phyloP scores from a whole-genome alignment of 1,140 invertebrate genomes.

The Drosophila teissieri region DNA sequence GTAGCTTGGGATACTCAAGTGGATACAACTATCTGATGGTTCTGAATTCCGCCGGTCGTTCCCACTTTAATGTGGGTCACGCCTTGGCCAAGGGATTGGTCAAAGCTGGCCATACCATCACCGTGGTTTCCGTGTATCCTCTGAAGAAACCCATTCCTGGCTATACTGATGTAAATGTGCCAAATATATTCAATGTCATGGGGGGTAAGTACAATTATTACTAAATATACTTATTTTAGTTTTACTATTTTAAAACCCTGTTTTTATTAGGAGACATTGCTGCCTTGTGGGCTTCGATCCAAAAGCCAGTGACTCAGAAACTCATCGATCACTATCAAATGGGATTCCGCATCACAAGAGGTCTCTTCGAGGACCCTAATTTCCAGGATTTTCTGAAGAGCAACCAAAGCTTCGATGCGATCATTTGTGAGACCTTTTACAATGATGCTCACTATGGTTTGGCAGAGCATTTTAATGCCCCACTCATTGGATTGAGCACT shows the following conservation, averaged over 20 bases:
- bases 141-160: slow-evolving; percentile 84
- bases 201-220: slow-evolving; percentile 11
- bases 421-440: slow-evolving; percentile 78
- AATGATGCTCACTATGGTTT: slow-evolving; percentile 75
- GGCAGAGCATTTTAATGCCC: slow-evolving; percentile 75
- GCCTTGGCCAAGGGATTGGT: slow-evolving; percentile 86
- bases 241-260: not conserved
- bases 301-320: slow-evolving; percentile 25
- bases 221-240: not conserved
- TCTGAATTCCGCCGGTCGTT: slow-evolving; percentile 85
- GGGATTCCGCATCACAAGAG: slow-evolving; percentile 45
- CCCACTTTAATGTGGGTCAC: slow-evolving; percentile 86
- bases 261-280: slow-evolving; percentile 29
- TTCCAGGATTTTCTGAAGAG: slow-evolving; percentile 34
- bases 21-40: slow-evolving; percentile 81
- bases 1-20: slow-evolving; percentile 5
- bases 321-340: slow-evolving; percentile 52
- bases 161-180: slow-evolving; percentile 84
- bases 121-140: slow-evolving; percentile 85
- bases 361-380: slow-evolving; percentile 35
- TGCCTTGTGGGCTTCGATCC: slow-evolving; percentile 39
- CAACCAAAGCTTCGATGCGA: slow-evolving; percentile 65
- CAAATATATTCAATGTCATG: slow-evolving; percentile 38
- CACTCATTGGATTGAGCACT: slow-evolving; percentile 73
- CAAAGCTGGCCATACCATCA: slow-evolving; percentile 86